Base-by-base conservation (phyloP, 1,140 invertebrate species). In the Drosophila pachea region DNA sequence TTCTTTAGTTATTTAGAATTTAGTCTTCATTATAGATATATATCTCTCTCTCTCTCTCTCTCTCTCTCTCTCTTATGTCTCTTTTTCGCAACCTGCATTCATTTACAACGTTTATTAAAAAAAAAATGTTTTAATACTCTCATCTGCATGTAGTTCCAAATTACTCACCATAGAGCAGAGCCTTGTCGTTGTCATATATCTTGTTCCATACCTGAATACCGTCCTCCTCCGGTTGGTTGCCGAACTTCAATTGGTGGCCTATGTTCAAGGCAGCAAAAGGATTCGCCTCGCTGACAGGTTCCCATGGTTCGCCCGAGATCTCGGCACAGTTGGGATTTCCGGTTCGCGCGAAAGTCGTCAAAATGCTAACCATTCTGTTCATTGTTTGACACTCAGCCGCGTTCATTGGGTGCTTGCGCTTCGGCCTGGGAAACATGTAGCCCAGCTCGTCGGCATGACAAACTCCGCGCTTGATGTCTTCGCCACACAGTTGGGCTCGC, bases 371-470 rank as follows among this genome's bases (percentile, higher is more conserved):
- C 86, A 89, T 78, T 4, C 82, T 62, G 16, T 76, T 53, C 9
- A 91, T 90, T 0, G 88, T 81, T 49, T 45, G 60, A 40, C 84
- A 86, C 35, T 83, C 88, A 2, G 65, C 59, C 0, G 78, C 68
- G n/a, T 75, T 78, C 2, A 61, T 16, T 7, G 89, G 74, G 68
- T 84, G 65, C 55, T 89, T 89, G 7, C 68, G 56, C 4, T 22
- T 22, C 22, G 22, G 3, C 40, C 89, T 91, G 54, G 90, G 89
- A 74, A 94, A 94, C 5, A 94, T 71, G 77, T 93, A 94, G 54
- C 91, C 92, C 7, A 94, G 42, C 61, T 94, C 93, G 66, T 94
- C 93, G 0, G 90, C 91, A 81, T 94, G 93, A 60, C 90, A 91
- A 4, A 91, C 90, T 1, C 84, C 84, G 2, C 68, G 64, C 29